Conservation (phyloP, 1,140 invertebrate species). For the Hestina assimilis region DNA sequence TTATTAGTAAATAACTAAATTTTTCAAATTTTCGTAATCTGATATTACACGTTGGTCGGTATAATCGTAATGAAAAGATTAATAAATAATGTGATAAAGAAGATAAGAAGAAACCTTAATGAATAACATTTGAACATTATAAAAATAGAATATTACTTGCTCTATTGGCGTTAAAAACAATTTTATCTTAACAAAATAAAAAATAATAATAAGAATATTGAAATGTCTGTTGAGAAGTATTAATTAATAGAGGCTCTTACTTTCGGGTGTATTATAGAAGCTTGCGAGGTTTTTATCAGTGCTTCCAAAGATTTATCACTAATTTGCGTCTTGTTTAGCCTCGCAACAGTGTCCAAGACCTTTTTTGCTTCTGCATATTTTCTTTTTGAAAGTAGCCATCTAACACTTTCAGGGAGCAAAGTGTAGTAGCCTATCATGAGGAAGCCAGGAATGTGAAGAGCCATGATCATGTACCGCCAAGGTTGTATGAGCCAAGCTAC, state of each 20-base stretch:
- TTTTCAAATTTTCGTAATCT: no score
- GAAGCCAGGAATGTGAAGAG: constrained; percentile 83
- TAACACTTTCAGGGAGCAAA: constrained; percentile 81
- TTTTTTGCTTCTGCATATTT: constrained; percentile 81
- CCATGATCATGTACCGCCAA: constrained; percentile 37
- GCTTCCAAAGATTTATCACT: constrained; percentile 79
- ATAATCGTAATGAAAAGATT: no score
- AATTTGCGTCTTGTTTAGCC: constrained; percentile 81
- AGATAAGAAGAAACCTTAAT: no score
- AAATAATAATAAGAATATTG: no score
- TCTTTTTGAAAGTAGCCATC: constrained; percentile 87
- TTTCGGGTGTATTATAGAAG: constrained; percentile 65
- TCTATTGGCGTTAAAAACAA: no score
- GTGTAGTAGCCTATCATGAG: constrained; percentile 81
- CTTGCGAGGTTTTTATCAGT: constrained; percentile 29
- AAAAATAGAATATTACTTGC: no score
- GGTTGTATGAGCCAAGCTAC: background rate
- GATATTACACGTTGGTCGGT: no score
- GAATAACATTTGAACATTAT: no score
- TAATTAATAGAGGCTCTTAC: background rate
- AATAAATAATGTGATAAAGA: no score
- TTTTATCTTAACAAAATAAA: no score
- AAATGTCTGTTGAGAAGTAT: no score
- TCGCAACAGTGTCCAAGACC: constrained; percentile 81
- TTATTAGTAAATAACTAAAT: no score